Conservation (phyloP, 1,140 invertebrate species). For the Sycophila sp. region DNA sequence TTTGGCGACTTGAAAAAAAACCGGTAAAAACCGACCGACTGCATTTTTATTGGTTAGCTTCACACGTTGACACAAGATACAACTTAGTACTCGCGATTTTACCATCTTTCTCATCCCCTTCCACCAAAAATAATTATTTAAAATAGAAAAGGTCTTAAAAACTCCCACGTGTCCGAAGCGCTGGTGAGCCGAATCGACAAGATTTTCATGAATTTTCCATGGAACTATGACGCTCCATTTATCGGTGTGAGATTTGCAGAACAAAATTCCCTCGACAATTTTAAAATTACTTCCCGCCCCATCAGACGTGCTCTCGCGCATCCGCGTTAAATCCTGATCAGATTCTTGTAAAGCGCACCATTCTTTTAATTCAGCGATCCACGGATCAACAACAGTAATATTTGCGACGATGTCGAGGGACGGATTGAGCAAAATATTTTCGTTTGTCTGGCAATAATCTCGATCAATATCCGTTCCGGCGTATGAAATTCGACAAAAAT, state of each 20-base stretch:
- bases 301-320: no score
- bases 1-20: neutral
- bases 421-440: no score
- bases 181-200: neutral
- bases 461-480: no score
- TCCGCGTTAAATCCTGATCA: no score
- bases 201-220: neutral
- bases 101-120: neutral
- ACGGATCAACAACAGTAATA: no score
- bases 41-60: neutral
- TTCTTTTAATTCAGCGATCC: no score
- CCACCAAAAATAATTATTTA: conserved; percentile 6
- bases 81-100: neutral
- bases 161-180: conserved; percentile 7
- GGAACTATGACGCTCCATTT: conserved; percentile 9
- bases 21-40: conserved; percentile 4
- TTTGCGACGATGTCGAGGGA: no score
- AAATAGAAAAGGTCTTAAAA: neutral
- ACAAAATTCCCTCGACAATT: neutral
- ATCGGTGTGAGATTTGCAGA: neutral
- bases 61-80: conserved; percentile 20
- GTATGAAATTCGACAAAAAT: neutral
- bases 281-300: neutral
- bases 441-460: no score
- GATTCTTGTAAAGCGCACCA: no score